phyloP scores from a whole-genome alignment of 2,888 invertebrate genomes.

The Spisula solida region DNA sequence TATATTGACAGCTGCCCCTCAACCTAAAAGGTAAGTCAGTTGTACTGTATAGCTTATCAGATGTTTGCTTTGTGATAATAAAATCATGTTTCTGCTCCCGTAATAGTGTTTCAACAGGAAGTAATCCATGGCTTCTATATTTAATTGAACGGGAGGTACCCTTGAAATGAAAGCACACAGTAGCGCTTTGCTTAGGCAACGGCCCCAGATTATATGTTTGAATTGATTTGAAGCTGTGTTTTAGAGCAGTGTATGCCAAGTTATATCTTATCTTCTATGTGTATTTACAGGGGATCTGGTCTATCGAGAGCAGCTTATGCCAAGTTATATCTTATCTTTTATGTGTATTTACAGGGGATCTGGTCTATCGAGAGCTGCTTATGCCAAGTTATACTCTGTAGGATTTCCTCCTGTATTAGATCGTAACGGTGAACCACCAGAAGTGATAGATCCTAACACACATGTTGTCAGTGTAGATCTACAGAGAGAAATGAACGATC shows the following conservation, averaged over 20 bases:
- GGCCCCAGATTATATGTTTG: no score
- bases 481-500: slow-evolving; percentile 86
- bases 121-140: no score
- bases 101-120: no score
- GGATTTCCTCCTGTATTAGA: slow-evolving; percentile 87
- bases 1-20: slow-evolving; percentile 82
- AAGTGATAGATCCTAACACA: slow-evolving; percentile 86
- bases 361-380: slow-evolving; percentile 86
- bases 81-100: no score
- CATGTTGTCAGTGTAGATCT: slow-evolving; percentile 80
- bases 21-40: slow-evolving; percentile 78
- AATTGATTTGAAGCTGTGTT: no score
- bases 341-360: slow-evolving; percentile 76
- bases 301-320: slow-evolving; percentile 87
- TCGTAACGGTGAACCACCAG: slow-evolving; percentile 87
- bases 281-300: slow-evolving; percentile 80
- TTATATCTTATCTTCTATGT: no score
- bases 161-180: no score
- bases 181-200: no score
- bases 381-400: slow-evolving; percentile 86
- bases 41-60: neutral
- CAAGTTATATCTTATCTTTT: slow-evolving; percentile 84
- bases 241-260: no score
- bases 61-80: neutral
- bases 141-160: no score